A percentile compares a stretch with the other conserved stretches of the same genome.
phyloP scores from a whole-genome alignment of 2,888 invertebrate species.

The Chloroclystis v-ata region DNA sequence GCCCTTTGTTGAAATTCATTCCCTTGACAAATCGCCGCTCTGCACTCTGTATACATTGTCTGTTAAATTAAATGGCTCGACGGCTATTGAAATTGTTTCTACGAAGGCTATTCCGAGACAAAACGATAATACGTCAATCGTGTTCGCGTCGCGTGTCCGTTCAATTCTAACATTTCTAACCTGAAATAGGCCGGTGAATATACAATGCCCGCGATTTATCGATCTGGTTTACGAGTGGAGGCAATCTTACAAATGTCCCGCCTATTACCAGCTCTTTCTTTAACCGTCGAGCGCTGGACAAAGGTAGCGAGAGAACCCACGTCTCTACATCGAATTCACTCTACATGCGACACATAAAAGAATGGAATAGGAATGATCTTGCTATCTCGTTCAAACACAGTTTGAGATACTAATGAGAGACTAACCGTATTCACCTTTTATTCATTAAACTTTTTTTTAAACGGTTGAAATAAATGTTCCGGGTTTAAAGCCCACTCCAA shows the following conservation, averaged over 20 bases:
- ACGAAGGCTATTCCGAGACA: conserved; percentile 65
- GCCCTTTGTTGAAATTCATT: conserved; percentile 74
- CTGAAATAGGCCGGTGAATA: conserved; percentile 63
- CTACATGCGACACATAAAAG: too few species aligned
- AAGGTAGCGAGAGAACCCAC: conserved; percentile 36
- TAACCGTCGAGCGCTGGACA: conserved; percentile 45
- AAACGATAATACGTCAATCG: conserved; percentile 67
- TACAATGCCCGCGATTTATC: conserved; percentile 59
- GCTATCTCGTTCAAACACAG: too few species aligned
- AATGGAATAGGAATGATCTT: too few species aligned
- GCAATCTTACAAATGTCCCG: conserved; percentile 54
- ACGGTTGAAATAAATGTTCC: conserved; percentile 5
- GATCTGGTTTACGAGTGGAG: conserved; percentile 45
- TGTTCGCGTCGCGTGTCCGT: conserved; percentile 56
- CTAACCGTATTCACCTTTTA: too few species aligned
- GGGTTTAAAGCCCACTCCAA: conserved; percentile 26
- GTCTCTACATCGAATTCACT: conserved; percentile 33
- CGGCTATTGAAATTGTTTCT: conserved; percentile 64
- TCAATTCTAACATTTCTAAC: conserved; percentile 45
- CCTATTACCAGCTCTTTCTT: conserved; percentile 48
- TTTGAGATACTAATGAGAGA: too few species aligned
- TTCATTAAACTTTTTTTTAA: too few species aligned
- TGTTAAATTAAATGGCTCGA: conserved; percentile 68
- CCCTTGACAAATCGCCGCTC: conserved; percentile 73
- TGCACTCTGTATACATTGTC: conserved; percentile 68